phyloP scores from a whole-genome alignment of 2,113 vertebrate genomes.

The Xiphophorus hellerii region DNA sequence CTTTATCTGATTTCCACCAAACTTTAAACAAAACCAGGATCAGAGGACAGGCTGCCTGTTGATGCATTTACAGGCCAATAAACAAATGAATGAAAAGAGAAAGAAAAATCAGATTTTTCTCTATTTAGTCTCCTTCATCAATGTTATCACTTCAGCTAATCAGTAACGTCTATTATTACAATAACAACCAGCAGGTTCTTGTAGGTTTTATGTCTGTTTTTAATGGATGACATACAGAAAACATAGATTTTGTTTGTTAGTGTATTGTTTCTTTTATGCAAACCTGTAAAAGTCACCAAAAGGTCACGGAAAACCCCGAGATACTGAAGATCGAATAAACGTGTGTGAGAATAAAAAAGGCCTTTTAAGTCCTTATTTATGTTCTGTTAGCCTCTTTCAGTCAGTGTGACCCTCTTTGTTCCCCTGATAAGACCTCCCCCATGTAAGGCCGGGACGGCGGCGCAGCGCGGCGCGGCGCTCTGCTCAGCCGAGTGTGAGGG shows the following conservation, averaged over 20 bases:
- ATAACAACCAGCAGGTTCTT: background rate
- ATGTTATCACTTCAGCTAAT: background rate
- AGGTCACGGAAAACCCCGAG: background rate
- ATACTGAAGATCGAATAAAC: constrained; percentile 7
- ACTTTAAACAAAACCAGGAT: background rate
- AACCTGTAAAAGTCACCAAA: background rate
- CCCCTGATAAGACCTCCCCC: constrained; percentile 50
- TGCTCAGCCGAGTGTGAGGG: constrained; percentile 55
- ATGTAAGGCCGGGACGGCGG: constrained; percentile 49
- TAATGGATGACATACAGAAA: background rate
- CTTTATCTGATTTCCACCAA: background rate
- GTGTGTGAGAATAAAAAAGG: constrained; percentile 1
- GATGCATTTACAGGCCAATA: background rate
- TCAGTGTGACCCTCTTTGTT: constrained; percentile 35
- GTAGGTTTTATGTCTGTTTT: background rate
- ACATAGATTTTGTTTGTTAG: background rate
- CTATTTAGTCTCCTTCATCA: background rate
- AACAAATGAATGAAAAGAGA: background rate
- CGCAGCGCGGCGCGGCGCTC: constrained; percentile 24
- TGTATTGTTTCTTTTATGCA: background rate
- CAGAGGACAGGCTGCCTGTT: background rate
- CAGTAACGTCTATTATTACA: background rate
- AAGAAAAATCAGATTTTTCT: background rate
- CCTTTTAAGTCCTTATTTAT: constrained; percentile 11
- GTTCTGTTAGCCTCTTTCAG: constrained; percentile 13